Evolutionary conservation across 2,113 vertebrate genomes (phyloP).

Genomic region (Petrocephalus zakoni): DNA sequence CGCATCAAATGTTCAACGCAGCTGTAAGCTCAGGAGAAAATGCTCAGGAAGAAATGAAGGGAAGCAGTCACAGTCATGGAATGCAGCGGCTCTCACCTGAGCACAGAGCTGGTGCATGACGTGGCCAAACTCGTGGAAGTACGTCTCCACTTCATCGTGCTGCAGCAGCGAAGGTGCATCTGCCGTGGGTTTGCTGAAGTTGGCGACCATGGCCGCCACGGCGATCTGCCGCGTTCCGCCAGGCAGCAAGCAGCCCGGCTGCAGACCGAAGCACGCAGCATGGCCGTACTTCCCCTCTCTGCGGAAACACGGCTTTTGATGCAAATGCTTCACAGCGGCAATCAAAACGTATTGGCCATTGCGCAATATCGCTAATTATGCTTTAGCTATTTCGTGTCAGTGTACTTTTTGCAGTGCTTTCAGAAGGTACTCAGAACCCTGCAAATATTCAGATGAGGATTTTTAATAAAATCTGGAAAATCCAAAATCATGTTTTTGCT

Average conservation of each 20-base stretch:
- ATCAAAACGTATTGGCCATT: not conserved
- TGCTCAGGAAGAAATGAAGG: not conserved
- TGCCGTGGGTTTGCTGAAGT: slow-evolving; percentile 85
- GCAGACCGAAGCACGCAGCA: slow-evolving; percentile 90
- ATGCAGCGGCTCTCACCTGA: slow-evolving; percentile 59
- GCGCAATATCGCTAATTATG: not conserved
- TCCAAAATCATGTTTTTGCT: not conserved
- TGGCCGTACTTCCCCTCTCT: slow-evolving; percentile 97
- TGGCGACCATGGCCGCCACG: slow-evolving; percentile 93
- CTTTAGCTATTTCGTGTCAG: not conserved
- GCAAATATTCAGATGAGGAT: not conserved
- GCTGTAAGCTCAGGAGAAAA: not conserved
- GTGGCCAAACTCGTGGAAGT: slow-evolving; percentile 95
- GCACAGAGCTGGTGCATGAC: slow-evolving; percentile 99
- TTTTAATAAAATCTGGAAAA: not conserved
- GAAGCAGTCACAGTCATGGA: not conserved
- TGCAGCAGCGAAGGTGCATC: slow-evolving; percentile 83
- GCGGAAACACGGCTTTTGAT: not conserved
- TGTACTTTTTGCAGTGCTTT: not conserved
- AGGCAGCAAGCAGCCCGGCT: slow-evolving; percentile 80
- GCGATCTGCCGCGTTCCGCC: slow-evolving; percentile 77
- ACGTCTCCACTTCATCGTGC: slow-evolving; percentile 96
- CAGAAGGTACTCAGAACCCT: not conserved
- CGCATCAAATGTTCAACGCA: not conserved
- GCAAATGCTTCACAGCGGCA: not conserved